Base-by-base conservation (phyloP, 1,140 invertebrate species). In the Dryas iulia region DNA sequence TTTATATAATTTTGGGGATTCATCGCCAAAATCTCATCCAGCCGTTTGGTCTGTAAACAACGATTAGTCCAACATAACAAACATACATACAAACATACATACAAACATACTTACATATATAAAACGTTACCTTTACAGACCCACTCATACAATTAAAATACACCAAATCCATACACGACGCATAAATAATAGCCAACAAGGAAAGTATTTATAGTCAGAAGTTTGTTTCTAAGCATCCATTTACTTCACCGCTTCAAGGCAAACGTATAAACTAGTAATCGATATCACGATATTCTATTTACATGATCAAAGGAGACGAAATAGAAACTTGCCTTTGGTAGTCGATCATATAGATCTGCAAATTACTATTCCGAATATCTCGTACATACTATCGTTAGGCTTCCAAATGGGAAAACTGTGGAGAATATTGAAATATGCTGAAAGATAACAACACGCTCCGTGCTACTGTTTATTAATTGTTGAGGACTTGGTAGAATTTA, bases 191-290 rank as follows among this genome's bases (percentile, higher is more conserved):
- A 7, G 18, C 4, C 18, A 18, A 14, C 6, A 35, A 58, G n/a
- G 18, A 23, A 59, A 59, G 30, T 33, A 59, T 59, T 59, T 33
- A 14, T 18, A 33, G 57, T 31, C 26, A 31, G 57, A 59, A 59
- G 23, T 59, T 59, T 33, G 57, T 24, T 23, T 33, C 26, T 23
- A 33, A 59, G 57, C 31, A 59, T 8, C 57, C 5, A 39, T 39
- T 18, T 47, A 21, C 39, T 47, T 21, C 39, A 11, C 14, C 18
- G 39, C 14, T 47, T 47, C 39, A 47, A 47, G 18, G 39, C 14
- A 47, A 18, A 47, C 39, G 39, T 47, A 47, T 47, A 39, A 39
- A 47, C 39, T 39, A 14, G 18, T 47, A 18, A 47, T 47, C 39
- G 39, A 47, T 47, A 47, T 10, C 39, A 47, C 39, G 10, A 47